Conservation (phyloP, 35 echinoderm and acorn worm species). For the Amphiura filiformis region DNA sequence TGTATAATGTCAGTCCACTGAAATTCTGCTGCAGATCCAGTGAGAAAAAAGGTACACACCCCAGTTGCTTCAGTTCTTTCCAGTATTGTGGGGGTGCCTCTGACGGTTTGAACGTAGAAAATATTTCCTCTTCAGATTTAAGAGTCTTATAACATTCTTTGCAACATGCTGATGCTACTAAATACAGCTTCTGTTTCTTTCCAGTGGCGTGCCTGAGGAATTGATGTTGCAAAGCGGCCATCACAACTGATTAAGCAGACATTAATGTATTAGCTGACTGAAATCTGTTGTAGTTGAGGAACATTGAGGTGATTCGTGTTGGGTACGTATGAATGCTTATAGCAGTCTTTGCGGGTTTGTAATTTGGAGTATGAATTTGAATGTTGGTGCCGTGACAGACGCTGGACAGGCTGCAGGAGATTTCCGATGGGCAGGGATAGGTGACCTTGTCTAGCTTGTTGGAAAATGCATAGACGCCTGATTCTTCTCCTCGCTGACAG, state of each 20-base stretch:
- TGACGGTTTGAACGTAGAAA: slow-evolving; percentile 11
- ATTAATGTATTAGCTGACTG: neutral
- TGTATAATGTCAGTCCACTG: slow-evolving; percentile 17
- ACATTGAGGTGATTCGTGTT: neutral
- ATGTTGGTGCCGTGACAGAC: too few relatives aligned
- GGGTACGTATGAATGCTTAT: neutral
- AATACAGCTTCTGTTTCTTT: neutral
- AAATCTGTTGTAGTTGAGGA: neutral
- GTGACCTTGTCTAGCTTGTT: too few relatives aligned
- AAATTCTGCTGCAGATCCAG: slow-evolving; percentile 20
- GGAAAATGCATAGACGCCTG: too few relatives aligned
- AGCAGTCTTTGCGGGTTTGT: too few relatives aligned
- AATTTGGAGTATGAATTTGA: too few relatives aligned
- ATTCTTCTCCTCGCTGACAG: too few relatives aligned
- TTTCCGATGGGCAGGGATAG: too few relatives aligned
- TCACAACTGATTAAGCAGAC: neutral
- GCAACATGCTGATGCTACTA: neutral
- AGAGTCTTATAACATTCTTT: neutral
- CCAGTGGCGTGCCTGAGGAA: neutral
- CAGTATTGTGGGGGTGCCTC: slow-evolving; percentile 21
- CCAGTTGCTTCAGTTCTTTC: neutral
- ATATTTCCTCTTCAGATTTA: slow-evolving; percentile 15
- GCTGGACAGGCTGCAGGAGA: too few relatives aligned
- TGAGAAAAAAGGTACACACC: neutral
- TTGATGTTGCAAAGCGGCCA: slow-evolving; percentile 12